phyloP scores from a whole-genome alignment of 2,113 vertebrate species.

The Columba janthina region DNA sequence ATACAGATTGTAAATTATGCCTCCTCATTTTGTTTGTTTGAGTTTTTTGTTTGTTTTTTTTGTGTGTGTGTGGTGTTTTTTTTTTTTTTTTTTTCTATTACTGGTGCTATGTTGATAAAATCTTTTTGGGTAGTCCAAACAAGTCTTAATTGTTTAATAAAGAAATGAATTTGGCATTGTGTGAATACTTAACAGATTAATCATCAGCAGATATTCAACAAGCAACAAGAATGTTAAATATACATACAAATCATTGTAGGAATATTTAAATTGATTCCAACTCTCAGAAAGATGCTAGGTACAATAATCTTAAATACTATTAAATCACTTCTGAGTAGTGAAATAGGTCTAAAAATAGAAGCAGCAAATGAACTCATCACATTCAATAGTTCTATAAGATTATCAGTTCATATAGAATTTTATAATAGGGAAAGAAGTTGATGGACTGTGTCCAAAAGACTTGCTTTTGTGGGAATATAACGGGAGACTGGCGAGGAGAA shows the following conservation, averaged over 20 bases:
- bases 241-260: no score
- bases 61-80: no score
- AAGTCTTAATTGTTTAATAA: not conserved
- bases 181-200: not conserved
- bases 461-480: not conserved
- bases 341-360: not conserved
- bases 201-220: not conserved
- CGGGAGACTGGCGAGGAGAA: no score
- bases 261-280: not conserved
- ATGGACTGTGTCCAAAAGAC: not conserved
- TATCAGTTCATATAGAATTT: not conserved
- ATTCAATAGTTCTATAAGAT: not conserved
- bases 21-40: not conserved
- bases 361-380: not conserved
- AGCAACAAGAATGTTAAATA: not conserved
- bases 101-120: not conserved
- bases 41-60: no score
- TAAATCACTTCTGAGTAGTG: not conserved
- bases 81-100: not conserved
- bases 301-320: not conserved
- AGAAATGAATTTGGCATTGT: not conserved
- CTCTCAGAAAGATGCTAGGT: not conserved
- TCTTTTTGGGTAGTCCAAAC: not conserved
- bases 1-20: not conserved
- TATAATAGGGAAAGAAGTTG: not conserved